Evolutionary conservation across 2,888 invertebrate genomes (phyloP), one percentile per base, ranked within the genome.

Genomic region (Drosophila hamatofila): DNA sequence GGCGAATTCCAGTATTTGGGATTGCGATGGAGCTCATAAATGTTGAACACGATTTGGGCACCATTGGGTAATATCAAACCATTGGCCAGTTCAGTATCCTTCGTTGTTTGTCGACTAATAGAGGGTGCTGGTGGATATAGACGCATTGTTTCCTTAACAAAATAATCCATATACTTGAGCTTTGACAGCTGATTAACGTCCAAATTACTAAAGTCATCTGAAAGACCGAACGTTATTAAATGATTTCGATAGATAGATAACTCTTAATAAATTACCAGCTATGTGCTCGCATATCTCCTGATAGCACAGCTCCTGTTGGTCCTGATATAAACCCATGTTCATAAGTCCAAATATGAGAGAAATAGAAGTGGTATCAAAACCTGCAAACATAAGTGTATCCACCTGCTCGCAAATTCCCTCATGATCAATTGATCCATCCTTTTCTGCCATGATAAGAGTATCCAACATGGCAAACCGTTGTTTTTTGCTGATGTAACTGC

Each of bases 401-500:
- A 96, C 95, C 93, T 96, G 95, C 88, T 96, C 95, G 66, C 95
- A 93, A 14, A 96, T 94, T 54, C 94, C 94, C 14, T 94, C 61
- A 64, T 91, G 91, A 72, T 91, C 88, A 12, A 91, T 91, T 0
- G 86, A 58, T 0, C 88, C 89, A 59, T 91, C 83, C 33, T 83
- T 80, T 27, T 91, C 88, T 0, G 91, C 90, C 27, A 70, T 68
- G 3, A 91, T 80, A 0, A 91, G 64, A 0, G 90, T 91, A 23
- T 91, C 91, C 62, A 91, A 51, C 91, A 91, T 91, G 12, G 91
- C 91, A 48, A 81, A 91, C 7, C 90, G 90, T 58, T 79, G 72
- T 25, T 90, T 90, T 41, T 81, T 86, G 7, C 74, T 83, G 11
- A 76, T 58, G 14, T 76, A 87, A 7, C 90, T 83, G 6, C 35